phyloP scores from a whole-genome alignment of 2,888 invertebrate genomes.

The Lasioglossum villosulum region DNA sequence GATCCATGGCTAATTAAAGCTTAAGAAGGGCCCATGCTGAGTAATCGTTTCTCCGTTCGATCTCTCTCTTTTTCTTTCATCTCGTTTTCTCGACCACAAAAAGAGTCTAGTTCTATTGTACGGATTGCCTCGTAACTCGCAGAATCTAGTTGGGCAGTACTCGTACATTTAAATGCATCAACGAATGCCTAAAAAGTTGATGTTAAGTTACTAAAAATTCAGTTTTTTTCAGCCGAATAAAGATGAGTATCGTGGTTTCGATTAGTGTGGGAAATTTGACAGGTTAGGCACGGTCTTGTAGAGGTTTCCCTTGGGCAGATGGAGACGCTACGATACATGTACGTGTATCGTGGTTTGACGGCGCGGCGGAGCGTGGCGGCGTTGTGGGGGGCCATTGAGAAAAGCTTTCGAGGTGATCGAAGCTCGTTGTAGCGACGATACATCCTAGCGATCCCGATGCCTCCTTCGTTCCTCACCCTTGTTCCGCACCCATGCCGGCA shows the following conservation, averaged over 20 bases:
- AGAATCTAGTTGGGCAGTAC: background rate
- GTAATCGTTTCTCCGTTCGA: constrained; percentile 37
- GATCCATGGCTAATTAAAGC: constrained; percentile 73
- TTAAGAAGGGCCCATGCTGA: constrained; percentile 43
- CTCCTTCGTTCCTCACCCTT: constrained; percentile 28
- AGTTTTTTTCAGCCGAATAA: no score
- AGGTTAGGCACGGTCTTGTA: constrained; percentile 1
- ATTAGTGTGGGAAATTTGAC: constrained; percentile 49
- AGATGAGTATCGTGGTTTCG: constrained; percentile 28
- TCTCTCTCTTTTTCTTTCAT: constrained; percentile 1
- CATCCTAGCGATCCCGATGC: constrained; percentile 62
- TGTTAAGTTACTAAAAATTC: background rate
- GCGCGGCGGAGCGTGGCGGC: constrained; percentile 52
- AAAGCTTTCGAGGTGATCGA: constrained; percentile 72
- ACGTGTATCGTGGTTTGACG: constrained; percentile 39
- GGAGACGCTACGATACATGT: constrained; percentile 63
- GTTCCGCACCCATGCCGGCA: no score
- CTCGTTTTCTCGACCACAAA: constrained; percentile 20
- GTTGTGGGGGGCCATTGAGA: constrained; percentile 59
- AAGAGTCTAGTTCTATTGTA: constrained; percentile 18
- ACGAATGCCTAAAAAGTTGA: background rate
- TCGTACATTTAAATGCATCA: background rate
- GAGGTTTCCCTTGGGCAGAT: constrained; percentile 18
- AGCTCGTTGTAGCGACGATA: constrained; percentile 68
- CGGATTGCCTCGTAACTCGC: background rate